Evolutionary conservation across 2,888 invertebrate genomes (phyloP).

Genomic region (Limnephilus marmoratus): DNA sequence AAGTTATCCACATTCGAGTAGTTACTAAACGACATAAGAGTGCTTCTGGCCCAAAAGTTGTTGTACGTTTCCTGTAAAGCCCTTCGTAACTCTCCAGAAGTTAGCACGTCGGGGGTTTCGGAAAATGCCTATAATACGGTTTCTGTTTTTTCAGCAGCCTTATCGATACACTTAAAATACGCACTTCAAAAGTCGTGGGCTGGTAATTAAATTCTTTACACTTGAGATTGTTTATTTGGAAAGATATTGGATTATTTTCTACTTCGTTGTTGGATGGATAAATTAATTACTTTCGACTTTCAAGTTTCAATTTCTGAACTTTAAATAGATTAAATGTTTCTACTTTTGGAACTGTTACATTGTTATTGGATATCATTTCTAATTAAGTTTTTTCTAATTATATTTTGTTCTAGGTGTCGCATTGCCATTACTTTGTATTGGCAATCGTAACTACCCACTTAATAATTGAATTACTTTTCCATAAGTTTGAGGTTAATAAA

Average conservation of each 20-base stretch:
- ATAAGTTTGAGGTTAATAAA: too few relatives aligned
- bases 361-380: too few relatives aligned
- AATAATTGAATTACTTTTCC: too few relatives aligned
- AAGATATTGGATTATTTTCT: not conserved
- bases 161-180: not conserved
- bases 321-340: too few relatives aligned
- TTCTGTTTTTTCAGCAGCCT: not conserved
- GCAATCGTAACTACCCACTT: too few relatives aligned
- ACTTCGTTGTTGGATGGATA: too few relatives aligned
- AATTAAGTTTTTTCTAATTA: too few relatives aligned
- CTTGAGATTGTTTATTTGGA: not conserved
- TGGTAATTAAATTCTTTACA: not conserved
- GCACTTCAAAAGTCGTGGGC: not conserved
- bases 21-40: not conserved
- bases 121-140: not conserved
- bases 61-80: not conserved
- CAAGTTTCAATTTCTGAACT: too few relatives aligned
- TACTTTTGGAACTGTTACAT: too few relatives aligned
- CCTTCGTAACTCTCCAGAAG: conserved; percentile 22
- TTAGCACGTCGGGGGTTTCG: not conserved
- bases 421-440: too few relatives aligned
- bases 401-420: too few relatives aligned
- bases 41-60: conserved; percentile 9
- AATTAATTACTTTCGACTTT: not conserved
- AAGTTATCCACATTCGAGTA: not conserved